Evolutionary conservation across 53 echinoderm and acorn worm species (phyloP), one percentile per base, ranked within the genome.

Genomic region (Echinometra lucunter): DNA sequence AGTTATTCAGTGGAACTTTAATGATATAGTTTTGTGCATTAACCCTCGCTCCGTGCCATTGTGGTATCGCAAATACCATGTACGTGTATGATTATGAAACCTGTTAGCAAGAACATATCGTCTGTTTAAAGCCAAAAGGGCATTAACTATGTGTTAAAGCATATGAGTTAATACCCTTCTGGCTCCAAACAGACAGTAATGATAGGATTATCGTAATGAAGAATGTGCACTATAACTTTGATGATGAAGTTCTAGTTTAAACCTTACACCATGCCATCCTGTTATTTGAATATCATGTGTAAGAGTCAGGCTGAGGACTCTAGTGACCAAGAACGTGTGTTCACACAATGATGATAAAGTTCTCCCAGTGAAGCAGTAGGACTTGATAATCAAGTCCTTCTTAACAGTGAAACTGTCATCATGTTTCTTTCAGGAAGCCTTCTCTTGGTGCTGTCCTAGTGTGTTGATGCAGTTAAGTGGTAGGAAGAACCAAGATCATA

Each of bases 251-350:
- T 38, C 44, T 23, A 34, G 21, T 4, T 1, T 42, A 74, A 63
- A 12, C 15, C 30, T 74, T 13, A 19, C 81, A 38, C 17, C 40
- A 40, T 11, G 2, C 53, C 47, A 9, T 83, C 25, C 47, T 53
- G 85, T 47, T 85, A 49, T 1, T 5, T 85, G 69, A 95, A 66
- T 58, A 45, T 53, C 27, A 44, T 92, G 25, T 95, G 85, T 28
- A n/a, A 28, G 1, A 9, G 81, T 81, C 1, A 9, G 21, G 44
- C 21, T 5, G 6, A 81, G 6, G 25, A 47, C 19, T 18, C 25
- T 44, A 32, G 44, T 45, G 9, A 82, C 44, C 44, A 25, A 10
- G 44, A 56, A 56, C 56, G n/a, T n/a, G n/a, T n/a, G n/a, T n/a
- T n/a, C n/a, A 56, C 56, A 56, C 56, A 56, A 56, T 56, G 56